Percentiles rank a stretch among this genome's conserved stretches.
These are phyloP conservation scores for Oceanodroma leucorhoa DNA, from an alignment of 2,797 vertebrate genomes.

Conservation along the genomic window DNA sequence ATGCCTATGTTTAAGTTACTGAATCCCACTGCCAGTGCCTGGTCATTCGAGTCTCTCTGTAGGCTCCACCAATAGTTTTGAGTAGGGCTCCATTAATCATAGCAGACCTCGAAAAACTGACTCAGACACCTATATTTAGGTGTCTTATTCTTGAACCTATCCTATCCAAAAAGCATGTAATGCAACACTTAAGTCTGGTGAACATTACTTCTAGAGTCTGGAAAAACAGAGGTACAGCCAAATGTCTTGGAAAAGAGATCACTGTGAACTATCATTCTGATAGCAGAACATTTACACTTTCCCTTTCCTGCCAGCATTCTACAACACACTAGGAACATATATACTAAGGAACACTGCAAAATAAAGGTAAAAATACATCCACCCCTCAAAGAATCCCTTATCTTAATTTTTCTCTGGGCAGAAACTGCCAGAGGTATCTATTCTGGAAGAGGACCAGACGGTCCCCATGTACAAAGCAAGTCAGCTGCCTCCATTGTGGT, in stretches of 20 bases:
- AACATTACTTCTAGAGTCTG: not conserved
- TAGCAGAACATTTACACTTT: not conserved
- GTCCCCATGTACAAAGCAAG: not conserved
- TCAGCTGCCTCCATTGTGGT: not conserved
- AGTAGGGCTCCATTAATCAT: not conserved
- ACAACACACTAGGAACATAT: not conserved
- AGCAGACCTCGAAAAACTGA: not conserved
- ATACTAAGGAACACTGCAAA: not conserved
- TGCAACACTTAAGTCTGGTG: not conserved
- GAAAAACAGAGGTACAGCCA: constrained; percentile 18
- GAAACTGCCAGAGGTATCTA: not conserved
- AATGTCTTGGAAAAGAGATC: not conserved
- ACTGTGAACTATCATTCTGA: not conserved
- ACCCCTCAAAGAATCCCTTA: not conserved
- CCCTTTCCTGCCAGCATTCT: not conserved
- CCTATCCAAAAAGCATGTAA: not conserved
- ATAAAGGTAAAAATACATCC: not conserved
- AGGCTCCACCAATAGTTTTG: not conserved
- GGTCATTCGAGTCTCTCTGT: not conserved
- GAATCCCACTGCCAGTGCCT: not conserved
- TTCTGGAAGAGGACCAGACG: not conserved
- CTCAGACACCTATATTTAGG: not conserved
- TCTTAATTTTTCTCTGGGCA: not conserved
- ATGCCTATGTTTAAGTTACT: constrained; percentile 21
- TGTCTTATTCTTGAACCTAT: not conserved